Conservation (phyloP, 30 jellyfish, hydroid and myxozoan species). For the Aurelia aurita region DNA sequence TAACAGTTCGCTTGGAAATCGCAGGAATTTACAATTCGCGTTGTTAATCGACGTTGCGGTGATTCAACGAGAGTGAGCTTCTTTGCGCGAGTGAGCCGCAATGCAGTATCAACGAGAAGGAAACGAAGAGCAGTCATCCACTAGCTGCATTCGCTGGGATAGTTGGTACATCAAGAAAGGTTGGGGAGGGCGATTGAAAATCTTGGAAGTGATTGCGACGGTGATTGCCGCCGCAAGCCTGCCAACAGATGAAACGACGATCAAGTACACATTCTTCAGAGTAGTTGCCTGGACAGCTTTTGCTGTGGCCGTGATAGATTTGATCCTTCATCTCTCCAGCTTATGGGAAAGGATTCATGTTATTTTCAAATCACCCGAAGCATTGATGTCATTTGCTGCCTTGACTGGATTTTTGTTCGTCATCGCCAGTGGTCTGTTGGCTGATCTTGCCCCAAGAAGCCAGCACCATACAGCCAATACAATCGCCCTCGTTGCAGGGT, state of each 20-base stretch:
- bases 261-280: slow-evolving; percentile 59
- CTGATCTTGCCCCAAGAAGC: slow-evolving; percentile 69
- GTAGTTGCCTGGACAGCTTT: slow-evolving; percentile 74
- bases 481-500: slow-evolving; percentile 57
- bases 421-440: slow-evolving; percentile 66
- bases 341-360: slow-evolving; percentile 64
- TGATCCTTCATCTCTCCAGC: slow-evolving; percentile 48
- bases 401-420: slow-evolving; percentile 66
- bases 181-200: slow-evolving; percentile 70
- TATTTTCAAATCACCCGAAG: slow-evolving; percentile 64
- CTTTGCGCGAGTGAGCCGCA: too few species aligned
- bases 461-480: slow-evolving; percentile 46
- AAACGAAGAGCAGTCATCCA: not conserved
- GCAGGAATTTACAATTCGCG: too few species aligned
- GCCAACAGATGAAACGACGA: slow-evolving; percentile 58
- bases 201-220: slow-evolving; percentile 34
- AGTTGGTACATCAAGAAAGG: slow-evolving; percentile 47
- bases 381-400: slow-evolving; percentile 68
- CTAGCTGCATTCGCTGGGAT: slow-evolving; percentile 34
- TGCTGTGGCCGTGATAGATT: slow-evolving; percentile 39
- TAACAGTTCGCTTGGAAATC: too few species aligned
- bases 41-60: too few species aligned
- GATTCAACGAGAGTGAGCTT: too few species aligned
- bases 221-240: slow-evolving; percentile 57
- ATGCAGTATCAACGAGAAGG: slow-evolving; percentile 75